Percentiles rank a stretch among this genome's conserved stretches.
Conservation (phyloP, 2,113 vertebrate genomes). For the Cariama cristata region DNA sequence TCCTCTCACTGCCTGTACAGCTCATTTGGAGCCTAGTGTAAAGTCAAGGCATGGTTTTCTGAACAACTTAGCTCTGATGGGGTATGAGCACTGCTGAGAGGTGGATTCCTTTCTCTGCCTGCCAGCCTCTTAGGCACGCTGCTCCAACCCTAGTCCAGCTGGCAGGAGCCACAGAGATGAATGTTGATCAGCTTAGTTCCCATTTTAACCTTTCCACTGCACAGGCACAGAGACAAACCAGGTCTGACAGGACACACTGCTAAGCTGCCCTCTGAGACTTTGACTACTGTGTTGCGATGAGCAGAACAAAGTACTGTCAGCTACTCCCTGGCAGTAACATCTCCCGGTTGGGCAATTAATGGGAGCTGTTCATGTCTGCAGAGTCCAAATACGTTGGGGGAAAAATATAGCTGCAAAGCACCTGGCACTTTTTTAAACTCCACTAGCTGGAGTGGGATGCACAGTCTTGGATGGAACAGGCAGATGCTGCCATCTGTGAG, state of each 20-base stretch:
- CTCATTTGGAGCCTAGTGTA: neutral
- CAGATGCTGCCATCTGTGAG: slow-evolving; percentile 43
- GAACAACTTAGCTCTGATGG: neutral
- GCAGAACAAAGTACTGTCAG: slow-evolving; percentile 43
- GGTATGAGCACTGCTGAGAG: neutral
- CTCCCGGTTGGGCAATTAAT: slow-evolving; percentile 57
- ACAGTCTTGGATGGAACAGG: neutral
- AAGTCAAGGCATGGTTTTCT: neutral
- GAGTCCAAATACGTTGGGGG: neutral
- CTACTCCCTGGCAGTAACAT: slow-evolving; percentile 39
- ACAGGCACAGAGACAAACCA: slow-evolving; percentile 31
- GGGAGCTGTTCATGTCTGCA: neutral
- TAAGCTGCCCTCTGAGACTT: slow-evolving; percentile 32
- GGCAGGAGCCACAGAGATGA: neutral
- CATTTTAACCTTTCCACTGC: slow-evolving; percentile 51
- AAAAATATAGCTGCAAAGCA: neutral
- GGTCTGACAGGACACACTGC: slow-evolving; percentile 52
- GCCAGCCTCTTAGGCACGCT: neutral
- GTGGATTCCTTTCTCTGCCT: neutral
- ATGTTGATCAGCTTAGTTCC: slow-evolving; percentile 11
- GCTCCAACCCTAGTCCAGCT: slow-evolving; percentile 28
- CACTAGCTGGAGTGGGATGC: slow-evolving; percentile 1
- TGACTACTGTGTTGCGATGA: slow-evolving; percentile 24
- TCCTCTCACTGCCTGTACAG: neutral
- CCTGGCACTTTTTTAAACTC: neutral